Evolutionary conservation across 2,113 vertebrate species (phyloP), one percentile per base, ranked within the genome.

Genomic region (Seriola rivoliana): DNA sequence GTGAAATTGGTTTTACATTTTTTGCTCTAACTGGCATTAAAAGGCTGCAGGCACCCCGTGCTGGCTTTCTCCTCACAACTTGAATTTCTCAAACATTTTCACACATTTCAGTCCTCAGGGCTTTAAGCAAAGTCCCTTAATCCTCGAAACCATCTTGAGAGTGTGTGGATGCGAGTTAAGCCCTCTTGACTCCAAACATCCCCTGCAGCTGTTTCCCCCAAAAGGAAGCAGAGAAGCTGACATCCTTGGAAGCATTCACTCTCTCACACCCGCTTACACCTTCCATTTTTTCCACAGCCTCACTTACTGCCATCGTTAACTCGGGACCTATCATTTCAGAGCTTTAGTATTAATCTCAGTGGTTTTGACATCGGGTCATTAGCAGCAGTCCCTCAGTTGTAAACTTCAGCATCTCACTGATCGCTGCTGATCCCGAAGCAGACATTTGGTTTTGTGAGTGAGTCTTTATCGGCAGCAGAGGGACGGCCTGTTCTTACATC

Each of bases 101-200:
- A 89, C 93, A 91, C 91, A 84, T 32, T 4, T 82, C 81, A 64
- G 79, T 85, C 80, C 65, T 87, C 82, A 5, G 71, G 50, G 91
- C 76, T 91, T 90, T 85, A 81, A 79, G 84, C 66, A 89, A 91
- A 93, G 84, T 82, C 85, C 57, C 58, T 75, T 93, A 93, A 93
- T 93, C 91, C 89, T 78, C 84, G 76, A 90, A 91, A 84, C 83
- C 84, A 86, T 91, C 87, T 87, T 73, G 74, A 75, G 89, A 81
- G 81, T 67, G 84, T 90, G 78, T 84, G 88, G 71, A 87, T 89
- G 78, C 32, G 55, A 84, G 82, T 82, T 91, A 93, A 94, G 86
- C 89, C 68, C 82, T 85, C 66, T 75, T 71, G 82, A 89, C 82
- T 89, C 90, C 90, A 83, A 91, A 93, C 84, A 90, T 89, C 86